phyloP scores from a whole-genome alignment of 2,888 invertebrate species.

The Liopterus haemorrhoidalis region DNA sequence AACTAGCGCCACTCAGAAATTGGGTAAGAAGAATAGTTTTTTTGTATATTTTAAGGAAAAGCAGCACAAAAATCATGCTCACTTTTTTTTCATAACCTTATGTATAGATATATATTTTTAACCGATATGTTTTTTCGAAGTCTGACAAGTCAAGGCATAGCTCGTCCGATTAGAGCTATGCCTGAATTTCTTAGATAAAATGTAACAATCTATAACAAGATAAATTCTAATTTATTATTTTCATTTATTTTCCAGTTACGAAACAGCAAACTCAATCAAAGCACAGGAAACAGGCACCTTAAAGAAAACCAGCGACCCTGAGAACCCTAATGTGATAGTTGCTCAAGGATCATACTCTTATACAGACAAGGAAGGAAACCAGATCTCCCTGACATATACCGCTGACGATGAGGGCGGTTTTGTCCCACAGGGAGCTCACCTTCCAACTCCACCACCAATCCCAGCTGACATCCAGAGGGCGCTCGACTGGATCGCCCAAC shows the following conservation, averaged over 20 bases:
- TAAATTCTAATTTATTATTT: too few relatives aligned
- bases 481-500: conserved; percentile 62
- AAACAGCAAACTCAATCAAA: conserved; percentile 76
- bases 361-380: conserved; percentile 64
- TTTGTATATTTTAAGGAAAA: too few relatives aligned
- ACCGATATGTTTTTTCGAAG: too few relatives aligned
- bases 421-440: conserved; percentile 58
- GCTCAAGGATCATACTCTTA: conserved; percentile 63
- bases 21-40: too few relatives aligned
- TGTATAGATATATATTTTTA: too few relatives aligned
- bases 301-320: conserved; percentile 64
- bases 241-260: conserved; percentile 55
- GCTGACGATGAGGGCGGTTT: conserved; percentile 67
- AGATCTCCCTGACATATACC: conserved; percentile 61
- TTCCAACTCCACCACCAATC: conserved; percentile 70
- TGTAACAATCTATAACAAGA: too few relatives aligned
- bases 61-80: too few relatives aligned
- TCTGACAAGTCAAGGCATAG: too few relatives aligned
- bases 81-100: too few relatives aligned
- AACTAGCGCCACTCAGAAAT: too few relatives aligned
- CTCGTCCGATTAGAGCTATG: too few relatives aligned
- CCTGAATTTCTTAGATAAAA: too few relatives aligned
- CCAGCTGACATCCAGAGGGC: conserved; percentile 71
- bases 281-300: conserved; percentile 72
- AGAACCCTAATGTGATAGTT: conserved; percentile 60